Base-by-base conservation (phyloP, 2,113 vertebrate genomes). In the mouse (Mus musculus) region DNA sequence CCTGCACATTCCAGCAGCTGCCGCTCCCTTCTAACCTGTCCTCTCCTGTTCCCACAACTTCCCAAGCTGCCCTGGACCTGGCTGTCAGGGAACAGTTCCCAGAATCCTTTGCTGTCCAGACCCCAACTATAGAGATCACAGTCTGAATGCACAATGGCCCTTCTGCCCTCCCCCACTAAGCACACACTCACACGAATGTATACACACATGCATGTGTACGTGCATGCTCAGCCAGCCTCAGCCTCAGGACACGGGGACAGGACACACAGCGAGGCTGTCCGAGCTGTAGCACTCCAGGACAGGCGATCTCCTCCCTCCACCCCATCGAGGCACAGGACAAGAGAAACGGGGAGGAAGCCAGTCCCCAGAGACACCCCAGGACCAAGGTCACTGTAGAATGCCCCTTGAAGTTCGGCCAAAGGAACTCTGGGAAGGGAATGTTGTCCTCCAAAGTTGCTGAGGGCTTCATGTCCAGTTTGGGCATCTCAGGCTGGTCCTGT, bases 91-190 rank as follows among this genome's bases (percentile, higher is more conserved):
- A 39, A 93, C 86, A 88, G 19, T 30, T 96, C 96, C 96, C 97
- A 98, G 95, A 97, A 96, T 95, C 97, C 97, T 94, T 84, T 88
- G 82, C 49, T 52, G 46, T 10, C 81, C 90, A 67, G 54, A 82
- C 49, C 84, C 56, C 49, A 91, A 7, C 9, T 11, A 22, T 12
- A 69, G 20, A 10, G 30, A 81, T 56, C 84, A 82, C 36, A 71
- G 26, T 69, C 61, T 65, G 7, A 86, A 92, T 36, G 42, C 39
- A 26, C 46, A 78, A 72, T 90, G 91, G 26, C 73, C 85, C 67
- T 73, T 28, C 63, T 90, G 61, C 90, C n/a, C 22, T 89, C 33
- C 72, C 67, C 49, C 2, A 33, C 46, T 39, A n/a, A 30, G 3
- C 11, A 9, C 1, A 26, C 42, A 26, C 24, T 1, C 3, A 12